Conservation (phyloP, 2,888 invertebrate species). For the Thereva nobilitata region DNA sequence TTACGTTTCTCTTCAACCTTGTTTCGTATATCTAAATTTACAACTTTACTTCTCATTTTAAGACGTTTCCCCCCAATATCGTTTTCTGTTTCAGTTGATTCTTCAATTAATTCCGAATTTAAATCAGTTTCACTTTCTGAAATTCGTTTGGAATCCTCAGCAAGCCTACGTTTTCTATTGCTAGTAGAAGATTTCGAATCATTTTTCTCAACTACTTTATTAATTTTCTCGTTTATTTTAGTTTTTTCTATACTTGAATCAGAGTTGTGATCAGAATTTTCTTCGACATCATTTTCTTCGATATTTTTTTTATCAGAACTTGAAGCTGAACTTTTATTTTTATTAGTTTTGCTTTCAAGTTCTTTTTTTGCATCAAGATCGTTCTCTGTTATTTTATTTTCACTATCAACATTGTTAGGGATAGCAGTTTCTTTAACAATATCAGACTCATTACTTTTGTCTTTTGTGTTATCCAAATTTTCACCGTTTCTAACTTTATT, state of each 20-base stretch:
- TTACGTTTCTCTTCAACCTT: conserved; percentile 52
- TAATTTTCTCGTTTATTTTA: neutral
- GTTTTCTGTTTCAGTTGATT: conserved; percentile 49
- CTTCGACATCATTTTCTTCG: too few species aligned
- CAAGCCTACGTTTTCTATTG: conserved; percentile 53
- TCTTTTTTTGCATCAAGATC: neutral
- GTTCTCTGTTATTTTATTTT: conserved; percentile 8
- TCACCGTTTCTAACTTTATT: conserved; percentile 27
- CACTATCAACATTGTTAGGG: neutral
- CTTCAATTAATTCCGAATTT: conserved; percentile 61
- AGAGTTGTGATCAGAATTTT: too few species aligned
- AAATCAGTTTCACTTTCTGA: conserved; percentile 55
- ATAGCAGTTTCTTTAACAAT: neutral
- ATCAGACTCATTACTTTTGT: neutral
- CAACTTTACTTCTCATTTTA: conserved; percentile 53
- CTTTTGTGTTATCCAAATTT: neutral
- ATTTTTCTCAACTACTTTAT: conserved; percentile 8
- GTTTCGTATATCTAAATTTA: conserved; percentile 50
- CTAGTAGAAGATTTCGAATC: conserved; percentile 18
- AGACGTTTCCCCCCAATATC: conserved; percentile 55
- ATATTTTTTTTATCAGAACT: too few species aligned
- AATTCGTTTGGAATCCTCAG: conserved; percentile 47
- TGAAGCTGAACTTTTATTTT: too few species aligned
- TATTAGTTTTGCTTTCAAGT: conserved; percentile 28
- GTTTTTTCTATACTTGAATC: too few species aligned